Conservation (phyloP, 2,113 vertebrate genomes). For the Amia ocellicauda region DNA sequence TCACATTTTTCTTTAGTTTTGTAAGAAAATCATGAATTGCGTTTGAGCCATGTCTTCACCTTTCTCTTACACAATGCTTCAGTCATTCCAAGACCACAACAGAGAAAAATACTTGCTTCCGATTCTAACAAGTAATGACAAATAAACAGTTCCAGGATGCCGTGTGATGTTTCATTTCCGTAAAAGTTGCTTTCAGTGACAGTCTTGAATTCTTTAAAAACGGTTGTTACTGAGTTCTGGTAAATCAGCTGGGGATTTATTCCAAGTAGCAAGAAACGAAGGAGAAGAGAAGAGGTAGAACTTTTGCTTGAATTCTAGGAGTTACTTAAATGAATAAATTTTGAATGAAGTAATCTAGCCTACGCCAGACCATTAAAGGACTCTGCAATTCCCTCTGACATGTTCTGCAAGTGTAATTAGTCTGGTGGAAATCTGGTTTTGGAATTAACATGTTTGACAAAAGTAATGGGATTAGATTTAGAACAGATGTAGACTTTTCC, state of each 20-base stretch:
- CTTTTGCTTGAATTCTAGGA: too few relatives aligned
- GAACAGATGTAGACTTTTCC: conserved; percentile 19
- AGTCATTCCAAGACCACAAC: conserved; percentile 11
- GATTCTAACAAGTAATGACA: conserved; percentile 11
- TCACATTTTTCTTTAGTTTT: too few relatives aligned
- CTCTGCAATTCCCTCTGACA: not conserved
- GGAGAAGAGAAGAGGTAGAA: too few relatives aligned
- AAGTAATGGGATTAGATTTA: conserved; percentile 21
- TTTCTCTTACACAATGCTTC: conserved; percentile 2
- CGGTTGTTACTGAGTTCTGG: not conserved
- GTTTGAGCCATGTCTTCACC: not conserved
- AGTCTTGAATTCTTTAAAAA: not conserved
- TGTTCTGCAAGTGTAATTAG: conserved; percentile 16
- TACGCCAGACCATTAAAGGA: too few relatives aligned
- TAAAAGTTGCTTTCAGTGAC: not conserved
- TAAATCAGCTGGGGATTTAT: not conserved
- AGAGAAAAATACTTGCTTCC: conserved; percentile 9
- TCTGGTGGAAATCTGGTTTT: conserved; percentile 24
- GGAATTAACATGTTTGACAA: conserved; percentile 20
- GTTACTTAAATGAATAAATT: too few relatives aligned
- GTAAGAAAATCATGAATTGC: too few relatives aligned
- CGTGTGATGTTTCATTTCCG: not conserved
- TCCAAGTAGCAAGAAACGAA: too few relatives aligned
- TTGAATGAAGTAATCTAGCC: too few relatives aligned
- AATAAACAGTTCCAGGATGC: conserved; percentile 15